Percentiles rank a stretch among this genome's conserved stretches.
Conservation (phyloP, 2,113 vertebrate species). For the Muscicapa adusta region DNA sequence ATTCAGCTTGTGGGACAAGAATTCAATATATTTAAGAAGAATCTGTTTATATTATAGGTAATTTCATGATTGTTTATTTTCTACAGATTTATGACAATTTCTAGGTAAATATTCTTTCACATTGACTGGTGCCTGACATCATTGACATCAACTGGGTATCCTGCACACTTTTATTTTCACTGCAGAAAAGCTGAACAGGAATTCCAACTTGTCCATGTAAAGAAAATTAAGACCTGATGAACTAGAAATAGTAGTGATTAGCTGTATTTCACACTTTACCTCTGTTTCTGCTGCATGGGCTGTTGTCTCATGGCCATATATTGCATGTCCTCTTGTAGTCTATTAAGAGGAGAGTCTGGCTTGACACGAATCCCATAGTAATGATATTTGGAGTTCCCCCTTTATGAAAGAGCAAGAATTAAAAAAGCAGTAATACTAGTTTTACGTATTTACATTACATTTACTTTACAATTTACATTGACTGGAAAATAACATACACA, state of each 20-base stretch:
- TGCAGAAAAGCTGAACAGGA: background rate
- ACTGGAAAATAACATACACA: background rate
- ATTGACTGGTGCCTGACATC: background rate
- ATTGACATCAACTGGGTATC: background rate
- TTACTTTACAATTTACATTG: background rate
- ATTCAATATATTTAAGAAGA: background rate
- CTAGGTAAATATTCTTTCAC: background rate
- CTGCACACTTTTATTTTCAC: background rate
- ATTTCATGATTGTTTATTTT: background rate
- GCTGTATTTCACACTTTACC: slow-evolving; percentile 50
- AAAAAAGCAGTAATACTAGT: background rate
- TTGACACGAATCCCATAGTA: slow-evolving; percentile 86
- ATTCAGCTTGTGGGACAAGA: background rate
- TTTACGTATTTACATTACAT: background rate
- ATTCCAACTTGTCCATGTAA: background rate
- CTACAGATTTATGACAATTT: background rate
- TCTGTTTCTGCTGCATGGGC: slow-evolving; percentile 85
- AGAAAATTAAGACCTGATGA: background rate
- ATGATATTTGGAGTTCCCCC: slow-evolving; percentile 85
- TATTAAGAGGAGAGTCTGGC: slow-evolving; percentile 84
- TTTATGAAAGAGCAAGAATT: slow-evolving; percentile 55
- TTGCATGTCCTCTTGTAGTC: slow-evolving; percentile 85
- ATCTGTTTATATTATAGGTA: background rate
- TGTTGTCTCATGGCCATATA: slow-evolving; percentile 86
- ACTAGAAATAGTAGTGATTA: background rate